Conservation (phyloP, 2,888 invertebrate genomes). For the Pseudococcus longispinus region DNA sequence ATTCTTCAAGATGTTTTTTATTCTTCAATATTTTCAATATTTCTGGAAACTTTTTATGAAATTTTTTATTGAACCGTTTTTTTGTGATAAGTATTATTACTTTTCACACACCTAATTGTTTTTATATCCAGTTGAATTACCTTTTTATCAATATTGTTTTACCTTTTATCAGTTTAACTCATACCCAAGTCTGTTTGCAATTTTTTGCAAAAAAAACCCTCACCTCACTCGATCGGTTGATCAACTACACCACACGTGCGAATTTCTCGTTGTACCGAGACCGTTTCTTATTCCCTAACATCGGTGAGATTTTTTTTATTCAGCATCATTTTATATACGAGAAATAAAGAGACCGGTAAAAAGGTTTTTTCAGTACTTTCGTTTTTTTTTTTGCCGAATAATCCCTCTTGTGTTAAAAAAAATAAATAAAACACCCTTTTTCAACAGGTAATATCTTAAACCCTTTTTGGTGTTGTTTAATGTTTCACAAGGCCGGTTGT, state of each 20-base stretch:
- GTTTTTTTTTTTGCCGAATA: conserved; percentile 11
- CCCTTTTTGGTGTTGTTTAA: conserved; percentile 36
- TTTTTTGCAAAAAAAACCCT: not conserved
- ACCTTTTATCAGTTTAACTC: too few relatives aligned
- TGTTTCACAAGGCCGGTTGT: conserved; percentile 34
- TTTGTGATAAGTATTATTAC: too few relatives aligned
- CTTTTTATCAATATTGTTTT: too few relatives aligned
- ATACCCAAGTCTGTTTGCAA: not conserved
- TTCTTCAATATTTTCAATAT: too few relatives aligned
- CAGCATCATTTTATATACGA: conserved; percentile 1
- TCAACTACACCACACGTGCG: not conserved
- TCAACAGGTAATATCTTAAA: conserved; percentile 54
- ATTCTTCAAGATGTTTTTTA: too few relatives aligned
- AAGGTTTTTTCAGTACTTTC: conserved; percentile 1
- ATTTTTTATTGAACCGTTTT: too few relatives aligned
- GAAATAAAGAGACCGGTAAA: conserved; percentile 26
- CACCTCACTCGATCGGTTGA: not conserved
- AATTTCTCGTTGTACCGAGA: not conserved
- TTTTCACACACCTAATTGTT: too few relatives aligned
- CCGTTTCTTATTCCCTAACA: conserved; percentile 14
- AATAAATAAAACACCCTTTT: conserved; percentile 54
- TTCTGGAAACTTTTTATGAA: too few relatives aligned
- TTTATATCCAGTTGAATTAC: too few relatives aligned
- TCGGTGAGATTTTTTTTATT: conserved; percentile 40
- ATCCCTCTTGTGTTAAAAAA: conserved; percentile 11